Conservation (phyloP, 1,140 invertebrate genomes). For the Phocides pigmalion region DNA sequence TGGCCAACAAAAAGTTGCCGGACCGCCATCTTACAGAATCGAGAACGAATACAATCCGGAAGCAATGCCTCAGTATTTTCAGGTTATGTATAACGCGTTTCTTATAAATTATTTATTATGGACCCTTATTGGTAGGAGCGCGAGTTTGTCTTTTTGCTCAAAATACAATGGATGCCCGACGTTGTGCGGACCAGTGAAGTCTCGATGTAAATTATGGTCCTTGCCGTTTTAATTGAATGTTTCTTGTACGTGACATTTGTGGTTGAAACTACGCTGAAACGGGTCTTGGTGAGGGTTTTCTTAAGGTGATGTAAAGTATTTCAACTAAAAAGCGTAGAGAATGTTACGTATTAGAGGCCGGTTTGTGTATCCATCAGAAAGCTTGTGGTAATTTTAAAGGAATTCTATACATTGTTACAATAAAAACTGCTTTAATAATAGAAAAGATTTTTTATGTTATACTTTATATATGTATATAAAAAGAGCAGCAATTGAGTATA, state of each 20-base stretch:
- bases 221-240: conserved; percentile 51
- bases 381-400: no score
- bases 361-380: no score
- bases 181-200: conserved; percentile 44
- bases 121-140: conserved; percentile 55
- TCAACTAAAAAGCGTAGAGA: neutral
- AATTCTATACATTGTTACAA: no score
- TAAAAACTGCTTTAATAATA: no score
- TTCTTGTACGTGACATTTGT: conserved; percentile 48
- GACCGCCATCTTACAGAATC: conserved; percentile 55
- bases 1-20: conserved; percentile 55
- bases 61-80: conserved; percentile 70
- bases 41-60: conserved; percentile 69
- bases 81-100: conserved; percentile 58
- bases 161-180: conserved; percentile 56
- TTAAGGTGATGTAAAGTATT: conserved; percentile 19
- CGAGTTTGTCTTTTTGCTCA: conserved; percentile 54
- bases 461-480: no score
- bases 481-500: no score
- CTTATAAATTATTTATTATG: conserved; percentile 70
- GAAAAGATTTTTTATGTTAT: no score
- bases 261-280: conserved; percentile 18
- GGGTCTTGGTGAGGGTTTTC: conserved; percentile 6
- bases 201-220: conserved; percentile 53
- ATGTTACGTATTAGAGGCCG: conserved; percentile 2